A percentile compares a stretch with the other conserved stretches of the same genome.
phyloP scores from a whole-genome alignment of 2,888 invertebrate species.

The Noctuana brunneofusca region DNA sequence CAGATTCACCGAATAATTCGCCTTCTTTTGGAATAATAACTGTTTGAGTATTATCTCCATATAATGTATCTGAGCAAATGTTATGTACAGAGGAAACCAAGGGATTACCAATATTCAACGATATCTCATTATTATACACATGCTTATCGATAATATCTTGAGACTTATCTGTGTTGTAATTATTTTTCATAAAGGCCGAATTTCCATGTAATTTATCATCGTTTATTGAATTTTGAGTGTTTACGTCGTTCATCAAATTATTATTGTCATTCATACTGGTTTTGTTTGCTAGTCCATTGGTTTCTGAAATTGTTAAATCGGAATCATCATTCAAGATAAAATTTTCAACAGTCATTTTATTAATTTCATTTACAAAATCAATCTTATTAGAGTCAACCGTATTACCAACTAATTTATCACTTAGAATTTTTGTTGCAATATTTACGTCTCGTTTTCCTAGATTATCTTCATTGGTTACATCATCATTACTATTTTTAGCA shows the following conservation, averaged over 20 bases:
- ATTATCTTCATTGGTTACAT: constrained; percentile 8
- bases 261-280: constrained; percentile 1
- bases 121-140: neutral
- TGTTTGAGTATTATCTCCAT: constrained; percentile 21
- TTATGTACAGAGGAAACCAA: constrained; percentile 15
- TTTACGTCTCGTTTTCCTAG: constrained; percentile 29
- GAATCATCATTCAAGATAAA: constrained; percentile 28
- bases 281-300: constrained; percentile 17
- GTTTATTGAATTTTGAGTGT: constrained; percentile 11
- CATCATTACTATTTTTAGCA: neutral
- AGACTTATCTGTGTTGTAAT: constrained; percentile 14
- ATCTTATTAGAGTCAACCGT: constrained; percentile 30
- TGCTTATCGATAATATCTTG: constrained; percentile 3
- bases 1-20: neutral
- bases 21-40: neutral
- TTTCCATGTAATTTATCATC: constrained; percentile 1
- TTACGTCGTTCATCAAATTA: constrained; percentile 5
- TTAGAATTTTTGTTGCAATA: constrained; percentile 28
- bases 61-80: constrained; percentile 7
- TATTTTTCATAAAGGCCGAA: constrained; percentile 15
- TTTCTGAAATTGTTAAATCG: constrained; percentile 33
- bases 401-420: constrained; percentile 34
- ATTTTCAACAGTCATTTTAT: constrained; percentile 30
- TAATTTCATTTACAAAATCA: constrained; percentile 20
- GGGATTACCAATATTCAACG: neutral